A percentile compares a stretch with the other conserved stretches of the same genome.
Evolutionary conservation across 2,888 invertebrate genomes (phyloP).

Genomic region (Colostygia pectinataria): DNA sequence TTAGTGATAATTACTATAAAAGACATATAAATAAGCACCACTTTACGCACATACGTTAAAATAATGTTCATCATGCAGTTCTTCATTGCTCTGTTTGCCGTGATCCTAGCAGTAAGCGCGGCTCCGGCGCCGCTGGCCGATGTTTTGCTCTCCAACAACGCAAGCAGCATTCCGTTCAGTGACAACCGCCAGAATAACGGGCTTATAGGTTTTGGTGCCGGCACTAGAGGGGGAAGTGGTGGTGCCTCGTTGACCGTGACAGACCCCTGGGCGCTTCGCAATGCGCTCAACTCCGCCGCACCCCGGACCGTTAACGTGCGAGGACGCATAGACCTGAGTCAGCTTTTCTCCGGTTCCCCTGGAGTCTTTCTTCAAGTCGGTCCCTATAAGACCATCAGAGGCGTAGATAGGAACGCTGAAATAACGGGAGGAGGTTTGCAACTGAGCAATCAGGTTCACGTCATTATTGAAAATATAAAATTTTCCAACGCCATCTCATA

Average conservation of each 20-base stretch:
- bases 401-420: constrained; percentile 10
- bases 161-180: neutral
- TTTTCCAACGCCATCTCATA: constrained; percentile 12
- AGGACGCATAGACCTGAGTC: constrained; percentile 12
- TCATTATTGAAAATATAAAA: constrained; percentile 21
- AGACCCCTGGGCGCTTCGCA: constrained; percentile 10
- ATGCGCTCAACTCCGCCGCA: constrained; percentile 5
- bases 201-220: constrained; percentile 6
- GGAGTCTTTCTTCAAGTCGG: constrained; percentile 7
- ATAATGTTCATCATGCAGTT: constrained; percentile 8
- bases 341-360: constrained; percentile 6
- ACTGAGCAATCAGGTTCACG: constrained; percentile 11
- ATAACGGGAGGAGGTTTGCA: constrained; percentile 17
- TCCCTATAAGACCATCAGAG: constrained; percentile 14
- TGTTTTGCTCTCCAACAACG: neutral
- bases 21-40: too few species aligned
- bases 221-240: constrained; percentile 2
- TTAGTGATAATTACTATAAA: too few species aligned
- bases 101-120: constrained; percentile 6
- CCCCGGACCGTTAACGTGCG: neutral
- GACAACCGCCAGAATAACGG: neutral
- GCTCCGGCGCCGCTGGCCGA: constrained; percentile 11
- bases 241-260: constrained; percentile 6
- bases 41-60: too few species aligned
- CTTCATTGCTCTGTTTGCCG: constrained; percentile 1